Base-by-base conservation (phyloP, 2,113 vertebrate species). In the Onychostoma macrolepis region DNA sequence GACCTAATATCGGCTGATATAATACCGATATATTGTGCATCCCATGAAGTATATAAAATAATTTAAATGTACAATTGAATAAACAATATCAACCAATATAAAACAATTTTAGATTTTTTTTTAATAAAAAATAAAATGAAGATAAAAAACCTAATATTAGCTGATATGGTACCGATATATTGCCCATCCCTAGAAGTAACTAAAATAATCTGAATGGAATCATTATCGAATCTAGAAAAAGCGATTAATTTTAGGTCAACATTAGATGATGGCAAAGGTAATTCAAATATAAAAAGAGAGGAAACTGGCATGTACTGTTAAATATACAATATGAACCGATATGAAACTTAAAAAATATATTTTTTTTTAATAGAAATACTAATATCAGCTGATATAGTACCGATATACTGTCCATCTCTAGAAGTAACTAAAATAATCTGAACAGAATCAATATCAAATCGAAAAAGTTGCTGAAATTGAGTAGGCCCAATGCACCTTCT, bases 401-500 rank as follows among this genome's bases (percentile, higher is more conserved):
- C 2, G 19, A 56, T 21, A 56, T 24, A 56, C 17, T 53, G 50
- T 56, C 19, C 50, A 56, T 56, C 19, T 6, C 50, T 56, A 56
- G 48, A 56, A 56, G 7, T 24, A 58, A 24, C 56, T 58, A 53
- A 53, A 53, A 58, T 61, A 61, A n/a, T 61, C 56, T 10, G 56
- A 61, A 61, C 8, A 3, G 8, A 61, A 61, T n/a, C 56, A 61
- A 61, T 72, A 41, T 41, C 21, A 11, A 38, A 38, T 38, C 9
- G 69, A 24, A 72, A 72, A 74, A 6, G 69, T 41, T 38, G 33
- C 36, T 72, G 21, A 72, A 12, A 72, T n/a, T 36, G 19, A 36
- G 15, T 41, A 28, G 15, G 4, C 2, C 24, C 28, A 53, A 72
- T 26, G 28, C 79, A 97, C 96, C 96, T 97, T 97, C 92, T 97